These are phyloP conservation scores for Chaunax sp. DNA, from an alignment of 2,797 vertebrate genomes.

Conservation along the genomic window DNA sequence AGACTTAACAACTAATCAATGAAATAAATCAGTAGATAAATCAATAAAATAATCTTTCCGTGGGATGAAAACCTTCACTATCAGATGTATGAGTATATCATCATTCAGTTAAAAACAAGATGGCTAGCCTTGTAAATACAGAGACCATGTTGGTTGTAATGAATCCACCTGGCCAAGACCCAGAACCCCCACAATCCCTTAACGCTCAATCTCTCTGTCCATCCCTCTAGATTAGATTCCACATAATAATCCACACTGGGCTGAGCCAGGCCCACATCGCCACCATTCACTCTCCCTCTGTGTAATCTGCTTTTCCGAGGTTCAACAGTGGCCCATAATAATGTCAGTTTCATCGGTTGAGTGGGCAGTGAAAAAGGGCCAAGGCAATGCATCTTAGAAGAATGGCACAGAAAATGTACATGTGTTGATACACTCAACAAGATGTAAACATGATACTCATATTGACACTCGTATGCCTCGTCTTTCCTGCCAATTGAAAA, in stretches of 20 bases:
- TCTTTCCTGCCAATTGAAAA: slow-evolving; percentile 1
- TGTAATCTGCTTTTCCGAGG: slow-evolving; percentile 77
- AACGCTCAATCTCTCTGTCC: slow-evolving; percentile 64
- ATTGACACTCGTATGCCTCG: not conserved
- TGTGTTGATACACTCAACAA: not conserved
- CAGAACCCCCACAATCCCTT: slow-evolving; percentile 64
- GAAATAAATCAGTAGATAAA: too few relatives aligned
- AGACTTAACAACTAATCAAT: too few relatives aligned
- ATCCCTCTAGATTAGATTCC: slow-evolving; percentile 75
- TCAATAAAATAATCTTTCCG: too few relatives aligned
- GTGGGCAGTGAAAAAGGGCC: slow-evolving; percentile 1
- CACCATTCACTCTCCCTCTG: slow-evolving; percentile 44
- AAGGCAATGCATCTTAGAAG: not conserved
- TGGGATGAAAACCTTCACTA: not conserved
- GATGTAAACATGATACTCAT: not conserved
- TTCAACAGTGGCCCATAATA: slow-evolving; percentile 46
- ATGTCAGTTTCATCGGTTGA: slow-evolving; percentile 42
- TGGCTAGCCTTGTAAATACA: slow-evolving; percentile 9
- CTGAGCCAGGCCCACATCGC: slow-evolving; percentile 60
- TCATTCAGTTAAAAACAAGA: not conserved
- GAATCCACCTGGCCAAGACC: slow-evolving; percentile 55
- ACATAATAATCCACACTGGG: slow-evolving; percentile 75
- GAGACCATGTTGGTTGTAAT: slow-evolving; percentile 11
- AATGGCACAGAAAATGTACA: not conserved
- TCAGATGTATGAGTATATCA: not conserved